These are phyloP conservation scores for Torymus auratus DNA, from an alignment of 2,888 invertebrate genomes.

Conservation along the genomic window DNA sequence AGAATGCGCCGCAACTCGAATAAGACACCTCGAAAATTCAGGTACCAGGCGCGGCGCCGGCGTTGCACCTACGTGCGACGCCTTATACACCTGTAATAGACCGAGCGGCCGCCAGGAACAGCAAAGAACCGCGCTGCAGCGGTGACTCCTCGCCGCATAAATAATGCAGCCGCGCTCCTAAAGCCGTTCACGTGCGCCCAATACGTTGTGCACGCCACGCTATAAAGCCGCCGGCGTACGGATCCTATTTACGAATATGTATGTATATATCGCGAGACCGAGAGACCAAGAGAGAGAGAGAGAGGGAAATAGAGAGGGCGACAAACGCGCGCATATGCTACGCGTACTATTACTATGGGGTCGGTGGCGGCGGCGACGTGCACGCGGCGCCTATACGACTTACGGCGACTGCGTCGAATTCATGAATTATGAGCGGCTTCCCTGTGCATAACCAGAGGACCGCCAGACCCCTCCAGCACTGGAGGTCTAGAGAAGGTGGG, in stretches of 20 bases:
- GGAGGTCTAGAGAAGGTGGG: no score
- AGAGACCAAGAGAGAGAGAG: neutral
- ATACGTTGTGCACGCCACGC: constrained; percentile 1
- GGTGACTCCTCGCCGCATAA: constrained; percentile 10
- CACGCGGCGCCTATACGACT: neutral
- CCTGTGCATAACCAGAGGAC: neutral
- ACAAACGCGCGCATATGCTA: neutral
- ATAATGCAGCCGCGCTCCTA: constrained; percentile 20
- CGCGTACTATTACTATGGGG: neutral
- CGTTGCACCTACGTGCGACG: neutral
- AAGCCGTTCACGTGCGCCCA: constrained; percentile 34
- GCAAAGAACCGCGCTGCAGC: neutral
- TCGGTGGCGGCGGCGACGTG: no score
- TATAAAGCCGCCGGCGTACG: constrained; percentile 23
- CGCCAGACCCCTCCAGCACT: no score
- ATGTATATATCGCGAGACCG: neutral
- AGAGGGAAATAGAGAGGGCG: neutral
- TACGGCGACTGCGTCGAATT: constrained; percentile 35
- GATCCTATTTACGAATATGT: neutral
- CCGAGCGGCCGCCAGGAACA: neutral
- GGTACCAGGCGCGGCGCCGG: neutral
- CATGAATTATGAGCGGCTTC: constrained; percentile 42
- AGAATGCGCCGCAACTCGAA: no score
- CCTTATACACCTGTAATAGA: no score
- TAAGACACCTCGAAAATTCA: no score